phyloP scores from a whole-genome alignment of 1,140 invertebrate genomes.

The Drosophila sp. region DNA sequence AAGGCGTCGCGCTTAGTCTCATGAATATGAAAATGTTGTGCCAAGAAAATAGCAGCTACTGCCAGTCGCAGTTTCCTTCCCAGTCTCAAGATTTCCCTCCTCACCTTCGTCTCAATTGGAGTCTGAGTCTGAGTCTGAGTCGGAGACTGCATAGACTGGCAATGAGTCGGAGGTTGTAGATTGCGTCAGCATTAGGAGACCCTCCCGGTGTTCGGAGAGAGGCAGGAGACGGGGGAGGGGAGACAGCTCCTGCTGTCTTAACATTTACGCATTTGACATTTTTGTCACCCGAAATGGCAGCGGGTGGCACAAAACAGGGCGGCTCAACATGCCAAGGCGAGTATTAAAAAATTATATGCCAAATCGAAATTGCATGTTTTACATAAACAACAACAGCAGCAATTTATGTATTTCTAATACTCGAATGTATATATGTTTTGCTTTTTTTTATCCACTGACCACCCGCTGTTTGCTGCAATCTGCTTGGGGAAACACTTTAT shows the following conservation, averaged over 20 bases:
- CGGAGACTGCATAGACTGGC: slow-evolving; percentile 4
- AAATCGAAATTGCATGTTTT: slow-evolving; percentile 82
- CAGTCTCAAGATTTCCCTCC: background rate
- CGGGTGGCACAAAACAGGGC: slow-evolving; percentile 43
- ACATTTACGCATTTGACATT: slow-evolving; percentile 74
- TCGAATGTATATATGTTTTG: slow-evolving; percentile 53
- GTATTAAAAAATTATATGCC: slow-evolving; percentile 82
- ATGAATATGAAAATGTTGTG: slow-evolving; percentile 76
- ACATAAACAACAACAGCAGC: slow-evolving; percentile 65
- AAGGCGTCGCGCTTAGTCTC: slow-evolving; percentile 40
- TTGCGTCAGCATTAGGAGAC: slow-evolving; percentile 63
- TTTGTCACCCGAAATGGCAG: slow-evolving; percentile 78
- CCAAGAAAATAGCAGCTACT: slow-evolving; percentile 53
- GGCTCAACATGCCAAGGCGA: background rate
- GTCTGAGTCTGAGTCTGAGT: background rate
- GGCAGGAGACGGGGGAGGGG: background rate
- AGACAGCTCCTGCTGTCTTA: slow-evolving; percentile 45
- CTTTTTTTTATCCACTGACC: slow-evolving; percentile 52
- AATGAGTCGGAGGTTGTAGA: slow-evolving; percentile 15
- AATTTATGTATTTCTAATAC: slow-evolving; percentile 68
- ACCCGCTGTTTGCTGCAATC: slow-evolving; percentile 68
- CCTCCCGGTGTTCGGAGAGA: no score
- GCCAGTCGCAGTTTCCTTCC: background rate
- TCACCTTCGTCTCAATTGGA: background rate
- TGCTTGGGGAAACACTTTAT: slow-evolving; percentile 38